phyloP scores from a whole-genome alignment of 2,888 invertebrate genomes.

The Tenthredo scrophulariae region DNA sequence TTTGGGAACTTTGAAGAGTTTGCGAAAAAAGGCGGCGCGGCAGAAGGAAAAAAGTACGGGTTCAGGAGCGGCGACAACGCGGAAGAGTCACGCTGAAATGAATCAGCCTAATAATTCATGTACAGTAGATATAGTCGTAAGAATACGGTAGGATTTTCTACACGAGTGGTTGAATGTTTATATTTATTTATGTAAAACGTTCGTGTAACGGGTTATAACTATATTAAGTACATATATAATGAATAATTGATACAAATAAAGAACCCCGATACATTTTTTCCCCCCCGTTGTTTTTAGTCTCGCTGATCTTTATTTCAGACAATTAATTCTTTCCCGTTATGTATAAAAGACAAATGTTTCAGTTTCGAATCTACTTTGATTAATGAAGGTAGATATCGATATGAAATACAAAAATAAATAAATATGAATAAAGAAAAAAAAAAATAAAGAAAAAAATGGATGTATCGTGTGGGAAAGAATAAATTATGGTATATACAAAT shows the following conservation, averaged over 20 bases:
- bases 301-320: neutral
- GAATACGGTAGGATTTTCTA: conserved; percentile 21
- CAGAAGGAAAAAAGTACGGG: conserved; percentile 68
- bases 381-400: neutral
- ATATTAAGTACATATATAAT: neutral
- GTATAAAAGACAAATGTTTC: neutral
- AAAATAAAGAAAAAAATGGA: neutral
- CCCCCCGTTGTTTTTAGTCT: neutral
- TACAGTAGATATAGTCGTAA: conserved; percentile 39
- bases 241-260: neutral
- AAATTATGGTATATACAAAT: neutral
- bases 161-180: neutral
- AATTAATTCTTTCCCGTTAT: neutral
- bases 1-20: conserved; percentile 61
- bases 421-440: no score
- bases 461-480: conserved; percentile 3
- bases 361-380: neutral
- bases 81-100: conserved; percentile 27
- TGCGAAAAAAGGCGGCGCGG: conserved; percentile 68
- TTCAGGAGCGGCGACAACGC: conserved; percentile 44
- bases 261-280: neutral
- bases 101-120: conserved; percentile 1
- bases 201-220: conserved; percentile 5
- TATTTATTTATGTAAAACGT: conserved; percentile 8
- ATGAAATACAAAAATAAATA: neutral